Conservation (phyloP, 2,797 vertebrate genomes). For the Rhabdomys pumilio region DNA sequence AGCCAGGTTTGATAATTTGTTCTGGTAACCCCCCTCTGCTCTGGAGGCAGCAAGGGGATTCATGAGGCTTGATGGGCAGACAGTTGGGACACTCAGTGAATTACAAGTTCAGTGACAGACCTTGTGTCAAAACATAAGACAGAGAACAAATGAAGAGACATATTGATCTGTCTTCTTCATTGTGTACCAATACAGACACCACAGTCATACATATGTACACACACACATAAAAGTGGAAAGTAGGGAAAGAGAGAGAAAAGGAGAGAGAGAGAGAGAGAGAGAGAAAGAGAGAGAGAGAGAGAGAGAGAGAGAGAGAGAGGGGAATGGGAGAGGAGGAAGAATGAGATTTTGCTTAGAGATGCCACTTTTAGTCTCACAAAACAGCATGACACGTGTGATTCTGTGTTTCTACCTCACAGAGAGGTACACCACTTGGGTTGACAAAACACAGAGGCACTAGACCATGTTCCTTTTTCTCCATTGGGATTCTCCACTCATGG, state of each 20-base stretch:
- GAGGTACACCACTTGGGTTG: not conserved
- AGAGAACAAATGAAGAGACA: not conserved
- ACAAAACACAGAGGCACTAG: not conserved
- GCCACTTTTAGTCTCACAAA: not conserved
- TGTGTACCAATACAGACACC: not conserved
- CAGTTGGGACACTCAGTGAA: not conserved
- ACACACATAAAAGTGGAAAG: not conserved
- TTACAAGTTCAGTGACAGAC: not conserved
- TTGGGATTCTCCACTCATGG: not conserved
- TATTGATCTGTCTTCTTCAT: not conserved
- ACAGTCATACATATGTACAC: not conserved
- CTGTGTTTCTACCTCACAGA: not conserved
- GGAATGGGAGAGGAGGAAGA: not conserved
- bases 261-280: not conserved
- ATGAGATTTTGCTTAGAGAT: not conserved
- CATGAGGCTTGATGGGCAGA: not conserved
- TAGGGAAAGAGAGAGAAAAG: not conserved
- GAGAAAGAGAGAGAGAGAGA: rapidly evolving
- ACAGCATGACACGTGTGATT: not conserved
- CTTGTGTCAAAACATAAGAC: not conserved
- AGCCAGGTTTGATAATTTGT: not conserved
- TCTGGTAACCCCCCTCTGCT: not conserved
- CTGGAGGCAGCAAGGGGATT: not conserved
- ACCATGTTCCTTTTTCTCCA: not conserved
- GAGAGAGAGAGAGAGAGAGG: not conserved